These are phyloP conservation scores for Strix aluco DNA, from an alignment of 2,113 vertebrate genomes.

Conservation along the genomic window DNA sequence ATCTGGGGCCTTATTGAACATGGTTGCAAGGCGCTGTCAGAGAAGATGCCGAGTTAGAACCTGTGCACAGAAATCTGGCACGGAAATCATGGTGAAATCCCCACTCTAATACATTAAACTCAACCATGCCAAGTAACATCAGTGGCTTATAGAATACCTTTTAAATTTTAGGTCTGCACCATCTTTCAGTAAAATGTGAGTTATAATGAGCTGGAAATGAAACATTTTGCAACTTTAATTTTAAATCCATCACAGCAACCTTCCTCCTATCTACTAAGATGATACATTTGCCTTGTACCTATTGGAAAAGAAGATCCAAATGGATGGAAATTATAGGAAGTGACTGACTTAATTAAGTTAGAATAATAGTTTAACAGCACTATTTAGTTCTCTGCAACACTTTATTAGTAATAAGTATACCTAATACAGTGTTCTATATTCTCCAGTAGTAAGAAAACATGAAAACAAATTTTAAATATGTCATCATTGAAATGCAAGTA, in stretches of 20 bases:
- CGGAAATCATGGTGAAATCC: background rate
- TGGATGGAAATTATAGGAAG: background rate
- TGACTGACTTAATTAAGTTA: background rate
- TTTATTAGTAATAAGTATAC: background rate
- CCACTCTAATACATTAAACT: background rate
- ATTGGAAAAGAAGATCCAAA: background rate
- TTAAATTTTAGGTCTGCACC: background rate
- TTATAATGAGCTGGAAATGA: background rate
- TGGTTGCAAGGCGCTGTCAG: background rate
- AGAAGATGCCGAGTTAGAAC: background rate
- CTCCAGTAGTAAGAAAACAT: background rate
- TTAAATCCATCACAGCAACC: background rate
- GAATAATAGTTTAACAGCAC: background rate
- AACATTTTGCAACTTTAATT: background rate
- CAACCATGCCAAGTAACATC: background rate
- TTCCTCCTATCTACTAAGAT: background rate
- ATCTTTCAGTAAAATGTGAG: background rate
- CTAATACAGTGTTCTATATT: background rate
- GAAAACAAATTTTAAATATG: background rate
- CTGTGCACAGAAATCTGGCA: background rate
- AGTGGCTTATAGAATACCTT: background rate
- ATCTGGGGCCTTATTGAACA: background rate
- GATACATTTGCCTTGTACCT: background rate
- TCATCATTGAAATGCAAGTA: background rate
- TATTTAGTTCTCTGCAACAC: background rate